phyloP scores from a whole-genome alignment of 2,797 vertebrate species.

The Enteromius radiatus region DNA sequence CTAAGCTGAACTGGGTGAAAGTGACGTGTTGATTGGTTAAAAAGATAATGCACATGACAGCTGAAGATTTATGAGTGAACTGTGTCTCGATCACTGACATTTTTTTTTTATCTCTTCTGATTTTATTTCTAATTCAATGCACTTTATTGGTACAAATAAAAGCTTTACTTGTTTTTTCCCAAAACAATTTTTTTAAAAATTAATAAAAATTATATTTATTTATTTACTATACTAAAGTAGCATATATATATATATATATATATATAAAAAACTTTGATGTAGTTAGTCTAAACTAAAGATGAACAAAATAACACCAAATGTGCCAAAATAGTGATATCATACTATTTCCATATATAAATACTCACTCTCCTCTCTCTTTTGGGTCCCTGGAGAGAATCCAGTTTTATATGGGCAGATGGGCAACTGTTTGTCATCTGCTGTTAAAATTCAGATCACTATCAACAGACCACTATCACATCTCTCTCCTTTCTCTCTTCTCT shows the following conservation, averaged over 20 bases:
- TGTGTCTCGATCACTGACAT: background rate
- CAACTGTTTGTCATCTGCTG: slow-evolving; percentile 76
- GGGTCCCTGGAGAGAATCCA: slow-evolving; percentile 71
- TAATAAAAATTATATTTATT: too few relatives aligned
- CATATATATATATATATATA: background rate
- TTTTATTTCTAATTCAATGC: background rate
- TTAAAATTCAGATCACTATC: slow-evolving; percentile 77
- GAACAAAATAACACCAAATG: background rate
- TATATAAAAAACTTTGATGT: too few relatives aligned
- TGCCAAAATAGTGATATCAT: slow-evolving; percentile 2
- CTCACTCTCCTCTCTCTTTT: slow-evolving; percentile 2
- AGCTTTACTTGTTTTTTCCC: too few relatives aligned
- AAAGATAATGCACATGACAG: slow-evolving; percentile 4
- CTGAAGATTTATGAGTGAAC: background rate
- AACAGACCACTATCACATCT: slow-evolving; percentile 62
- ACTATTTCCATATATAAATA: slow-evolving; percentile 12
- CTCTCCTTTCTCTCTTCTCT: slow-evolving; percentile 9
- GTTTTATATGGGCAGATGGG: slow-evolving; percentile 84
- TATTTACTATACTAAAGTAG: background rate
- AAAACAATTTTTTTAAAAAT: too few relatives aligned
- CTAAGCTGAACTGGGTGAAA: slow-evolving; percentile 16
- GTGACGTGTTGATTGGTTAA: slow-evolving; percentile 26
- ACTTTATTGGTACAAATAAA: background rate
- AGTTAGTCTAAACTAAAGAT: background rate
- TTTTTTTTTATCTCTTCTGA: background rate